Evolutionary conservation across 2,888 invertebrate genomes (phyloP), one percentile per base, ranked within the genome.

Genomic region (Noctua fimbriata): DNA sequence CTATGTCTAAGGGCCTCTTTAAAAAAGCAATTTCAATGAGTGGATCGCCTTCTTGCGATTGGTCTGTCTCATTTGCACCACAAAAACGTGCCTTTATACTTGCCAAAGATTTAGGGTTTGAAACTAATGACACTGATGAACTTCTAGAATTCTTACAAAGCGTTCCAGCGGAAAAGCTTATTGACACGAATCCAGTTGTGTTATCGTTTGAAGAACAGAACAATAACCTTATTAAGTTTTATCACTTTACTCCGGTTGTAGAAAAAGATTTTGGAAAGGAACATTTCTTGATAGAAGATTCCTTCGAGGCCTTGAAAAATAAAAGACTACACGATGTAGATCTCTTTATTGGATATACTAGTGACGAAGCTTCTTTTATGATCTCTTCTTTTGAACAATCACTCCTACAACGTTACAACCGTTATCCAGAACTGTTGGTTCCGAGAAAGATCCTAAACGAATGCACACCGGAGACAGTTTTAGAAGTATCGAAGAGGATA

Each of bases 281-380:
- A 5, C 89, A 91, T 65, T 94, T 94, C 69, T 36, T 94, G n/a
- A 91, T 89, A 1, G 92, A 93, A 82, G 82, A 90, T 36, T 91
- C 92, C 3, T 73, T 88, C 7, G 86, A 91, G 36, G 73, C 88
- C 52, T 80, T 93, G 47, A 93, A 90, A 89, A 93, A 94, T 47
- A 97, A 97, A 47, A 94, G 93, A 21, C 91, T 97, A 7, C 92
- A 93, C 72, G 88, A 93, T 65, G 96, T 97, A 1, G 98, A 98
- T 0, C 96, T 98, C 92, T 97, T 98, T 91, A 96, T 98, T 41
- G 98, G 98, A 3, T 92, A 98, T 18, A 98, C 98, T 24, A 97
- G 97, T 2, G 97, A 98, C 76, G 98, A 98, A 94, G 97, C 98
- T 0, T 52, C 92, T 24, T 1, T 93, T 3, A 87, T 69, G 2